phyloP scores from a whole-genome alignment of 2,113 vertebrate genomes.

The Notiomystis cincta region DNA sequence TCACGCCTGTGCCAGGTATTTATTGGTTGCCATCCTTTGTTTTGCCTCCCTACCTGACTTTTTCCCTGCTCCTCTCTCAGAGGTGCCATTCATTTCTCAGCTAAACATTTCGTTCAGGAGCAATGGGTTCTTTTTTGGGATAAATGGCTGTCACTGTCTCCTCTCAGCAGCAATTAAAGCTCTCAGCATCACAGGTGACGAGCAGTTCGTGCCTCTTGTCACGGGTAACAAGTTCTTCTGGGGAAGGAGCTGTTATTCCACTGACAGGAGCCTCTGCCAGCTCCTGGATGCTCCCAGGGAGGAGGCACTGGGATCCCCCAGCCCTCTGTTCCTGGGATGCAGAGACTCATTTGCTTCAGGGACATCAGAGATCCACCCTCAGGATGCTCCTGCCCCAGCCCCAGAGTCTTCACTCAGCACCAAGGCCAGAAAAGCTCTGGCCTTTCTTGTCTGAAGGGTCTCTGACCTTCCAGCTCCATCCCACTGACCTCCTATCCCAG shows the following conservation, averaged over 20 bases:
- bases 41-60: not conserved
- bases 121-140: not conserved
- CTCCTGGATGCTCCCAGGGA: not conserved
- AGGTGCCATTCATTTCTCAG: constrained; percentile 4
- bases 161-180: constrained; percentile 28
- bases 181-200: not conserved
- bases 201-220: not conserved
- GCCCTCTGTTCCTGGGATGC: rapidly evolving
- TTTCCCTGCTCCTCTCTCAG: not conserved
- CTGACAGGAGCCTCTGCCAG: not conserved
- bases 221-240: not conserved
- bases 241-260: not conserved
- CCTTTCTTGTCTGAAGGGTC: not conserved
- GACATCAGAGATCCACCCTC: not conserved
- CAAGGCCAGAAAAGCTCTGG: not conserved
- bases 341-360: rapidly evolving
- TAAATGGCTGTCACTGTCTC: not conserved
- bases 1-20: not conserved
- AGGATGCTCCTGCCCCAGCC: not conserved
- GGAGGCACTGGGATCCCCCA: not conserved
- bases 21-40: not conserved
- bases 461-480: not conserved
- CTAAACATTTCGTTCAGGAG: not conserved
- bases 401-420: not conserved
- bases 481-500: rapidly evolving